phyloP scores from a whole-genome alignment of 2,888 invertebrate genomes.

The Malacosoma neustria region DNA sequence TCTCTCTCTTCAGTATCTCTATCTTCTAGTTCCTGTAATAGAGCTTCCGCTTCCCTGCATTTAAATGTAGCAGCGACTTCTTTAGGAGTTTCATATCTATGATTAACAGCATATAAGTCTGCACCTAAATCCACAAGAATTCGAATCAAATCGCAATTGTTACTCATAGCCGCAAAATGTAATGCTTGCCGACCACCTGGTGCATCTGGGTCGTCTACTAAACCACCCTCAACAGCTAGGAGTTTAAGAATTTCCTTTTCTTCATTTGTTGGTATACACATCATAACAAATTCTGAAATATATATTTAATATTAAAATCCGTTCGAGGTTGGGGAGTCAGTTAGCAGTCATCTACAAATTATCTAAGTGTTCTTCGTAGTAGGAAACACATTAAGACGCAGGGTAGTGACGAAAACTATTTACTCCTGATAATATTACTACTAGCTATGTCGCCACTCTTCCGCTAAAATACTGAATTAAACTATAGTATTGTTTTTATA shows the following conservation, averaged over 20 bases:
- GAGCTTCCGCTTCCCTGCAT: conserved; percentile 33
- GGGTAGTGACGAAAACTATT: too few relatives aligned
- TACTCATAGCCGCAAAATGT: conserved; percentile 67
- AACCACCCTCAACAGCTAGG: conserved; percentile 42
- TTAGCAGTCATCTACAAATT: too few relatives aligned
- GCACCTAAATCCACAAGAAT: conserved; percentile 48
- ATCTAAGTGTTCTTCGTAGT: too few relatives aligned
- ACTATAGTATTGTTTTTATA: too few relatives aligned
- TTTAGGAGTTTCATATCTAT: conserved; percentile 46
- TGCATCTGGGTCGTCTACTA: conserved; percentile 42
- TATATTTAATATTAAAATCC: not conserved
- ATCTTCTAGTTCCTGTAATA: conserved; percentile 27
- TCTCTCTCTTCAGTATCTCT: too few relatives aligned
- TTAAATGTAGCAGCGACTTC: conserved; percentile 45
- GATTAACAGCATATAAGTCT: conserved; percentile 36
- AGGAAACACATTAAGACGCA: too few relatives aligned
- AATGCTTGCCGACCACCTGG: conserved; percentile 60
- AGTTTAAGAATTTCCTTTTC: conserved; percentile 45
- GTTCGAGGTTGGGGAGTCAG: too few relatives aligned
- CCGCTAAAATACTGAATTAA: too few relatives aligned
- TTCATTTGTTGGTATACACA: conserved; percentile 43
- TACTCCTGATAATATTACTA: too few relatives aligned
- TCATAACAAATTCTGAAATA: conserved; percentile 52
- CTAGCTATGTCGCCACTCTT: too few relatives aligned
- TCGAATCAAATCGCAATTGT: conserved; percentile 44